Evolutionary conservation across 2,113 vertebrate genomes (phyloP), one percentile per base, ranked within the genome.

Genomic region (Stictonetta naevosa): DNA sequence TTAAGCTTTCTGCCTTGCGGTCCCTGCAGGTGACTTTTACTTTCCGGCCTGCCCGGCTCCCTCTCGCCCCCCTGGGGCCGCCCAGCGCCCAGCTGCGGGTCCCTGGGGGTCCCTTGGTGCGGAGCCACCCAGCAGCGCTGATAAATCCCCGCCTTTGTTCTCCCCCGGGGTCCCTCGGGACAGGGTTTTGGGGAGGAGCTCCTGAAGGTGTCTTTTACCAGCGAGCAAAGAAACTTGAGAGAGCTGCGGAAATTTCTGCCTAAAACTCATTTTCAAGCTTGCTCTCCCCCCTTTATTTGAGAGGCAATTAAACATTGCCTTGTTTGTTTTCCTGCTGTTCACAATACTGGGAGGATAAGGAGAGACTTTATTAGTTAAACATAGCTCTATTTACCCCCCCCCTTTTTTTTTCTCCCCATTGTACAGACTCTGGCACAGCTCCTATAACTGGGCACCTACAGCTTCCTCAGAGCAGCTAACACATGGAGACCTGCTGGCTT

Each of bases 1-100:
- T 86, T 56, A 72, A 74, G 44, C 44, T 94, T 83, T 88, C 67
- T 91, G 71, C 59, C 76, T 44, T 40, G 67, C 13, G 48, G 81
- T 89, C 73, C 38, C 33, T 42, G 72, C 88, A 93, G 95, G 88
- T 81, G 84, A 95, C 79, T 89, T 94, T 96, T 89, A 93, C 96
- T 97, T 97, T 94, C 89, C 74, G 28, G n/a, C n/a, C 40, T 34
- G 42, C 82, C 86, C 63, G 75, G 78, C 68, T 56, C 6, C 74
- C 86, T 36, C 72, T 78, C 79, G 72, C 53, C 48, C 75, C 80
- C 48, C 28, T 19, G 72, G 86, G 50, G 50, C 50, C 46, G 46
- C 46, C 46, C 20, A 21, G 46, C 46, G 20, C 20, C 46, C 46
- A 48, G 46, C 46, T 46, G 46, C 46, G 46, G 46, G 46, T 48